Evolutionary conservation across 2,113 vertebrate species (phyloP), one percentile per base, ranked within the genome.

Genomic region (Oreochromis tanganicae): DNA sequence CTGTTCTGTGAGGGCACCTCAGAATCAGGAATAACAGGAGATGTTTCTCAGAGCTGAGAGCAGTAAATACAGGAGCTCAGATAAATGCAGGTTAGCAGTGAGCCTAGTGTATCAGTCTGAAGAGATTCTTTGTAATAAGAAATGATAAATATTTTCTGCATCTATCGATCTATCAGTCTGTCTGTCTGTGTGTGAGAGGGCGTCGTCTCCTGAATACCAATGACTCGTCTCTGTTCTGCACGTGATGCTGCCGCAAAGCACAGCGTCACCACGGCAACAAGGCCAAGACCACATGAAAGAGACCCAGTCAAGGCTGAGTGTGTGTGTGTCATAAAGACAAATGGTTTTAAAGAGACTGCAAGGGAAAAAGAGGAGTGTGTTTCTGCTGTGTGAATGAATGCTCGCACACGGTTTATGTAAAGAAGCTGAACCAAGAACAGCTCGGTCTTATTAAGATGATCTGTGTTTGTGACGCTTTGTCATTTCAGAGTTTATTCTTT

Each of bases 261-360:
- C 52, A 0, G 41, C 83, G 21, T 94, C 90, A 27, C 93, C 92
- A 94, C 16, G 86, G 93, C 91, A 95, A 95, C 93, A 16, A 88
- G 46, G 85, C 57, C 27, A 56, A 84, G 84, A 84, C 80, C 52
- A 90, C 73, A 90, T 92, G 91, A 90, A 89, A 90, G 81, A 34
- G 63, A 66, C 81, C 27, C 80, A 88, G 90, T 89, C 56, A 87
- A 87, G 63, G 50, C 75, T 32, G 21, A 9, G 90, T 83, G 87
- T 73, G 83, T 81, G 83, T 85, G 84, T 16, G 68, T 85, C 24
- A 80, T 29, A 83, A 73, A 84, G 41, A 83, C 41, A 84, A 87
- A 71, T 50, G 61, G 71, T 50, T 79, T 81, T 55, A 78, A 34
- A 84, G 32, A 24, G n/a, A 79, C 79, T 85, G 85, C 78, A 80